A percentile compares a stretch with the other conserved stretches of the same genome.
These are phyloP conservation scores for Vombatus ursinus DNA, from an alignment of 2,113 vertebrate species.

Conservation along the genomic window DNA sequence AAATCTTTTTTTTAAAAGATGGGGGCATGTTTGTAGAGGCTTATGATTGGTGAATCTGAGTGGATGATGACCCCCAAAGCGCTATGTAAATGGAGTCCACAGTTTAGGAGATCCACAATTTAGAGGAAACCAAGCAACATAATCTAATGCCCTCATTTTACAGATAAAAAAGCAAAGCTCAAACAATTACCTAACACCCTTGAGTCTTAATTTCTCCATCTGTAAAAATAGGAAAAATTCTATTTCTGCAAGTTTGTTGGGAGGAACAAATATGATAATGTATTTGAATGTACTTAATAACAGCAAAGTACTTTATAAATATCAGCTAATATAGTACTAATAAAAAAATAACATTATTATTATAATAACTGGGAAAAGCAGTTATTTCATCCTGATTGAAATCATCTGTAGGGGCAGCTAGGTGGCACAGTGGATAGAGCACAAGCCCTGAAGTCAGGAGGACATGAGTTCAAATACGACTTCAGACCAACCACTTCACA, in stretches of 20 bases:
- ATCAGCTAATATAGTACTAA: neutral
- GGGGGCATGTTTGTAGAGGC: neutral
- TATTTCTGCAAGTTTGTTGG: neutral
- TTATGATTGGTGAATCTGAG: neutral
- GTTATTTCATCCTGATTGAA: too few relatives aligned
- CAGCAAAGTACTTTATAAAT: neutral
- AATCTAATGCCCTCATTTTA: neutral
- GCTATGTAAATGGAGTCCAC: neutral
- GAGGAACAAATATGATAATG: neutral
- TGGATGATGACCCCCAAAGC: neutral
- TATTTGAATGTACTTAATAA: neutral
- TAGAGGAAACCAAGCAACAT: neutral
- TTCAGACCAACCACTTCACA: too few relatives aligned
- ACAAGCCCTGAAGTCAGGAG: too few relatives aligned
- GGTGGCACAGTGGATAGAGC: too few relatives aligned
- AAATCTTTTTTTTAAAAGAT: neutral
- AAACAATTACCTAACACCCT: neutral
- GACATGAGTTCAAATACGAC: too few relatives aligned
- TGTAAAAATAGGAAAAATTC: neutral
- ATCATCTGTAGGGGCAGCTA: too few relatives aligned
- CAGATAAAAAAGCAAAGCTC: neutral
- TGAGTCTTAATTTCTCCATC: neutral
- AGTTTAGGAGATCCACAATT: neutral
- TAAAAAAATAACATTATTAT: neutral
- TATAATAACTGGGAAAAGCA: too few relatives aligned